Conservation (phyloP, 2,113 vertebrate species). For the Capra hircus region DNA sequence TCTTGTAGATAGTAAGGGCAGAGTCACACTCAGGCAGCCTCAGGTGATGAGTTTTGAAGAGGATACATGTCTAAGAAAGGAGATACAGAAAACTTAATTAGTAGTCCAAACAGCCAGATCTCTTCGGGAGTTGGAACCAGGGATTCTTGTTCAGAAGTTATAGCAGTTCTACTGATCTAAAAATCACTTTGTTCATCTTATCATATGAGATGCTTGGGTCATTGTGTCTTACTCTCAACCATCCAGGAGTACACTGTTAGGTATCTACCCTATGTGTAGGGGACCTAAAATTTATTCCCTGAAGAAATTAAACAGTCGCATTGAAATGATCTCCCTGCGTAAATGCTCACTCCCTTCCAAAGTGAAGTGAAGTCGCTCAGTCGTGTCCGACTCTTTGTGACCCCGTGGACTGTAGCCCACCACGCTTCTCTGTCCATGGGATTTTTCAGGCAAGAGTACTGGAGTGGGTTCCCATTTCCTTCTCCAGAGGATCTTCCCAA, state of each 20-base stretch:
- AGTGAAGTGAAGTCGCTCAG: too few relatives aligned
- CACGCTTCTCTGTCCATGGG: too few relatives aligned
- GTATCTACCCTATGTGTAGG: neutral
- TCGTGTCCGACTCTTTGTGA: too few relatives aligned
- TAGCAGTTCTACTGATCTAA: neutral
- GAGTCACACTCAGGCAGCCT: neutral
- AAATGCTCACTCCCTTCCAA: neutral
- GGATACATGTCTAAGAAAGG: neutral
- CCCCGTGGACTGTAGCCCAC: too few relatives aligned
- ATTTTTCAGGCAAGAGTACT: too few relatives aligned
- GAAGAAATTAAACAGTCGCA: neutral
- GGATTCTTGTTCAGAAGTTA: neutral
- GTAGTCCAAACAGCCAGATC: neutral
- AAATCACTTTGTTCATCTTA: neutral
- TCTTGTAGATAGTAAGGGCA: neutral
- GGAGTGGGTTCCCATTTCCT: too few relatives aligned
- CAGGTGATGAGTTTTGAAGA: neutral
- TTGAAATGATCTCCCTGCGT: neutral
- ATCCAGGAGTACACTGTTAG: neutral
- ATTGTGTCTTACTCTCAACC: neutral
- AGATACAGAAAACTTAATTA: neutral
- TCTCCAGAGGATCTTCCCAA: too few relatives aligned
- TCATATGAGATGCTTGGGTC: neutral
- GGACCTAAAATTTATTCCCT: neutral
- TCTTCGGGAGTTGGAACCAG: neutral